phyloP scores from a whole-genome alignment of 2,797 vertebrate genomes.

The Diplodus puntazzo region DNA sequence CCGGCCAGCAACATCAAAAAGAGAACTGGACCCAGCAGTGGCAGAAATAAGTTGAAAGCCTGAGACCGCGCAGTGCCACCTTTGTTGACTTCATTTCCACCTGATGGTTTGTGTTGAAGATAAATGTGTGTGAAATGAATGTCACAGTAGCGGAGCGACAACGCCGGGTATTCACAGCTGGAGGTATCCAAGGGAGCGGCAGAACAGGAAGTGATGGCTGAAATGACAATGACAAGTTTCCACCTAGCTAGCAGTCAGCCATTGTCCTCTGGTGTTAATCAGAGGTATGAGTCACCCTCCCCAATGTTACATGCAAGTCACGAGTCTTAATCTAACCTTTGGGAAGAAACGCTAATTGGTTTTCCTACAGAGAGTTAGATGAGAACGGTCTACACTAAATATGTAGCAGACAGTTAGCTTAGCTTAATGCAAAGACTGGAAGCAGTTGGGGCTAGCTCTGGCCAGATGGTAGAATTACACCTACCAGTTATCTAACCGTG shows the following conservation, averaged over 20 bases:
- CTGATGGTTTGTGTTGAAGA: slow-evolving; percentile 53
- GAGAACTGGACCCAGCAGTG: slow-evolving; percentile 48
- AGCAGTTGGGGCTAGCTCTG: too few species aligned
- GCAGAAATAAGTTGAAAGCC: slow-evolving; percentile 64
- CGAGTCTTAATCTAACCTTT: not conserved
- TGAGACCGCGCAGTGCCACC: slow-evolving; percentile 51
- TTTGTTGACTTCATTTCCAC: slow-evolving; percentile 69
- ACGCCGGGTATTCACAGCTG: slow-evolving; percentile 16
- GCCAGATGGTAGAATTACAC: not conserved
- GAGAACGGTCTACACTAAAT: not conserved
- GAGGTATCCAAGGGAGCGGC: slow-evolving; percentile 38
- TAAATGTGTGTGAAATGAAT: slow-evolving; percentile 55
- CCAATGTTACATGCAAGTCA: not conserved
- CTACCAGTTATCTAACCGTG: not conserved
- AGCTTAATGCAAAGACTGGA: not conserved
- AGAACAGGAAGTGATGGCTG: slow-evolving; percentile 25
- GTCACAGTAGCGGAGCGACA: slow-evolving; percentile 8
- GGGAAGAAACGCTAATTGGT: not conserved
- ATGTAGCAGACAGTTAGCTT: not conserved
- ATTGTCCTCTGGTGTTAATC: slow-evolving; percentile 37
- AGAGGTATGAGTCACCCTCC: slow-evolving; percentile 5
- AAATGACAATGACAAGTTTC: slow-evolving; percentile 24
- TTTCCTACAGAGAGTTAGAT: not conserved
- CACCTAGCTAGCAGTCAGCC: slow-evolving; percentile 18
- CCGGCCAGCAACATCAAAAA: slow-evolving; percentile 65